phyloP scores from a whole-genome alignment of 2,113 vertebrate species.

The Coryphaenoides rupestris region DNA sequence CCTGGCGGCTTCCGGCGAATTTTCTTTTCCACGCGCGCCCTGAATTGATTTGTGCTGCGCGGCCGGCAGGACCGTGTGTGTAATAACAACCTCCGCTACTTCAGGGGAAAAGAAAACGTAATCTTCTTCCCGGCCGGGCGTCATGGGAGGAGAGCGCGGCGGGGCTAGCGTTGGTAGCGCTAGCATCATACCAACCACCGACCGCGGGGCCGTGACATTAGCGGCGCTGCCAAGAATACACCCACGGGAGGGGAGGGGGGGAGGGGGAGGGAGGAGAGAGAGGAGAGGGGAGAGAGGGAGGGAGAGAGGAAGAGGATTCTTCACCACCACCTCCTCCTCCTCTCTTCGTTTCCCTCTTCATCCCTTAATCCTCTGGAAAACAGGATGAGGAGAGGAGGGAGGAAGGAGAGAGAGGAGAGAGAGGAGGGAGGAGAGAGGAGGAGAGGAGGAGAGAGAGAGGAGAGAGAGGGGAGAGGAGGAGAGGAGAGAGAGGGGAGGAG shows the following conservation, averaged over 20 bases:
- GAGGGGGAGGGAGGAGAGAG: slow-evolving; percentile 24
- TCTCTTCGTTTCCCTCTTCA: slow-evolving; percentile 29
- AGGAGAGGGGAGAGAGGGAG: slow-evolving; percentile 24
- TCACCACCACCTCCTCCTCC: slow-evolving; percentile 4
- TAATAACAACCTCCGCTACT: slow-evolving; percentile 28
- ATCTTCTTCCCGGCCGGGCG: slow-evolving; percentile 26
- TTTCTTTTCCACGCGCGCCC: too few species aligned
- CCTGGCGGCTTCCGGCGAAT: too few species aligned
- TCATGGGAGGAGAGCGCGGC: neutral
- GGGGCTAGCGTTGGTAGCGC: slow-evolving; percentile 29
- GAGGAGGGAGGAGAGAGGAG: slow-evolving; percentile 17
- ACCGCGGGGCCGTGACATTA: too few species aligned
- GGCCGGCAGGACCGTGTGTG: slow-evolving; percentile 4
- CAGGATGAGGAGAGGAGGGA: slow-evolving; percentile 42
- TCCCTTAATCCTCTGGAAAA: slow-evolving; percentile 40
- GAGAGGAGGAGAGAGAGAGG: neutral
- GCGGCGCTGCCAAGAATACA: too few species aligned
- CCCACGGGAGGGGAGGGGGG: slow-evolving; percentile 8
- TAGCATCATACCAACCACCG: too few species aligned
- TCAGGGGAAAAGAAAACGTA: slow-evolving; percentile 35
- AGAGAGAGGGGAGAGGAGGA: slow-evolving; percentile 16
- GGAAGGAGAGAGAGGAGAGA: slow-evolving; percentile 27
- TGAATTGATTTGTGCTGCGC: slow-evolving; percentile 25
- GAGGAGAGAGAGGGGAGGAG: slow-evolving; percentile 17
- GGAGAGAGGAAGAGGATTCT: slow-evolving; percentile 15